phyloP scores from a whole-genome alignment of 1,140 invertebrate genomes.

The Saccostrea glomerata region DNA sequence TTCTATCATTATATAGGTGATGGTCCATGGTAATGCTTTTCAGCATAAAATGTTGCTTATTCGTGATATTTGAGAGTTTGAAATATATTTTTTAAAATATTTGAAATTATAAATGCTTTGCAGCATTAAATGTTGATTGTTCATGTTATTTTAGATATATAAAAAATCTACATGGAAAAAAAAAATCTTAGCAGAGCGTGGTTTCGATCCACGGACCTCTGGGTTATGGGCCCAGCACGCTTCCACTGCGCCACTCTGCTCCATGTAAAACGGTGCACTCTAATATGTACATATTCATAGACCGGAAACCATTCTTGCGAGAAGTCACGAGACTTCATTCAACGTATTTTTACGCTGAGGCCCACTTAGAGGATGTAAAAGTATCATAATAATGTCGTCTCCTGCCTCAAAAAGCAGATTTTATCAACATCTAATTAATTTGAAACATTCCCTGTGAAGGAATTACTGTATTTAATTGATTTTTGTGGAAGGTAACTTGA shows the following conservation, averaged over 20 bases:
- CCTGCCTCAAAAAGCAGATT: no score
- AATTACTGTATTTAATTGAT: no score
- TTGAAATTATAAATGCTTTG: no score
- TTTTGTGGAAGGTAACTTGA: no score
- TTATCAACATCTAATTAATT: no score
- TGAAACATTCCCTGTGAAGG: no score
- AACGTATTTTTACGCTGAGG: no score
- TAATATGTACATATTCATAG: background rate
- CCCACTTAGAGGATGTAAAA: no score
- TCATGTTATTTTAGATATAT: background rate
- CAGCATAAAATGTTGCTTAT: background rate
- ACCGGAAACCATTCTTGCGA: background rate
- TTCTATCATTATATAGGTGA: background rate
- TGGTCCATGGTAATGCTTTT: no score
- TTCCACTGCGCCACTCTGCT: conserved; percentile 70
- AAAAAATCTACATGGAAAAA: background rate
- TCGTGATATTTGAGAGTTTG: background rate
- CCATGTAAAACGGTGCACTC: background rate
- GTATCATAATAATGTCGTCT: no score
- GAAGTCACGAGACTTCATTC: conserved; percentile 7
- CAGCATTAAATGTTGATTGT: background rate
- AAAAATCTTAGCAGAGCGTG: conserved; percentile 63
- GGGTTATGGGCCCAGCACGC: conserved; percentile 70
- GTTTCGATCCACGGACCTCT: conserved; percentile 70
- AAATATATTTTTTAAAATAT: no score